Conservation (phyloP, 2,888 invertebrate species). For the Hofmannophila pseudospretella region DNA sequence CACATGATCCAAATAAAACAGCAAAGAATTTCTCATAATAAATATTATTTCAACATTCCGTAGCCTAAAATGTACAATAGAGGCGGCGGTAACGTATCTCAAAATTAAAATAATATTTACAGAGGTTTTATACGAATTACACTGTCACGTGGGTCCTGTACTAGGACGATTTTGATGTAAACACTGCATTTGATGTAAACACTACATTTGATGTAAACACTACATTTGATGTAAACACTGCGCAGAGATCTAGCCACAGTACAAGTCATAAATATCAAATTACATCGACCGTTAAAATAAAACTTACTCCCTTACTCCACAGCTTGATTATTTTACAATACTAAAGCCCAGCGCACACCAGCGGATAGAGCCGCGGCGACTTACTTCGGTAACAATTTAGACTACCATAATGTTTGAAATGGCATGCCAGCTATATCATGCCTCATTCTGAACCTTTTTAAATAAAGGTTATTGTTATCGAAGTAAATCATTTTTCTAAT, state of each 20-base stretch:
- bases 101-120: conserved; percentile 72
- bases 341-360: too few relatives aligned
- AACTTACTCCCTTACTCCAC: conserved; percentile 36
- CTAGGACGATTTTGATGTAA: neutral
- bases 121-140: conserved; percentile 47
- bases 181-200: too few relatives aligned
- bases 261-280: conserved; percentile 35
- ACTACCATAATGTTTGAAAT: too few relatives aligned
- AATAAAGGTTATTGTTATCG: too few relatives aligned
- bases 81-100: conserved; percentile 33
- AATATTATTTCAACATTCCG: conserved; percentile 72
- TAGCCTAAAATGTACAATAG: conserved; percentile 50
- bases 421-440: too few relatives aligned
- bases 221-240: neutral
- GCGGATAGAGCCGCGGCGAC: too few relatives aligned
- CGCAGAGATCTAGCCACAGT: conserved; percentile 19
- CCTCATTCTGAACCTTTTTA: too few relatives aligned
- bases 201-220: neutral
- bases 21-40: conserved; percentile 55
- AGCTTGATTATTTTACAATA: conserved; percentile 31
- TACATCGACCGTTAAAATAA: conserved; percentile 38
- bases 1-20: conserved; percentile 44
- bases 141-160: conserved; percentile 17
- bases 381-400: too few relatives aligned
- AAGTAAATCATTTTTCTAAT: too few relatives aligned